phyloP scores from a whole-genome alignment of 2,797 vertebrate species.

The Xiphorhynchus erythropygius region DNA sequence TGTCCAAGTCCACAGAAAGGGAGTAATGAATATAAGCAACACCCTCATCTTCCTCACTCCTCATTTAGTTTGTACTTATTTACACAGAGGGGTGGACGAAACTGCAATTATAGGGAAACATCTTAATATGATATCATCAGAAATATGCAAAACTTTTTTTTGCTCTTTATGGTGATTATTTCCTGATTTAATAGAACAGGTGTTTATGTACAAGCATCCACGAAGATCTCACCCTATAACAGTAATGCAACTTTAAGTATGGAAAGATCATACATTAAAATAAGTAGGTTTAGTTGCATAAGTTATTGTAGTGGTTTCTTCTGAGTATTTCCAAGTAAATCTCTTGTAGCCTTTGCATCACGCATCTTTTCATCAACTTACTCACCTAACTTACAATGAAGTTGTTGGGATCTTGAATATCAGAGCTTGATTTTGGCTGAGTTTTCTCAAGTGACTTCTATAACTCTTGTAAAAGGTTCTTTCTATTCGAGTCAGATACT shows the following conservation, averaged over 20 bases:
- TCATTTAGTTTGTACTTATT: not conserved
- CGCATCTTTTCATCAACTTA: not conserved
- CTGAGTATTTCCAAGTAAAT: not conserved
- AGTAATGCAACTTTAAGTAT: not conserved
- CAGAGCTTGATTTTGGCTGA: too few species aligned
- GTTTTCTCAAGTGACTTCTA: not conserved
- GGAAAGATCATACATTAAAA: not conserved
- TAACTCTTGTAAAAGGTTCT: not conserved
- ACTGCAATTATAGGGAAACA: not conserved
- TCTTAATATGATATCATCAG: not conserved
- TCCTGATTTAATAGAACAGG: not conserved
- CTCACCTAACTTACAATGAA: not conserved
- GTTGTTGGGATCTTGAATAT: not conserved
- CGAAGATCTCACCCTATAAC: not conserved
- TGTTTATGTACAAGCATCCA: not conserved
- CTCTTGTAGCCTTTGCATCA: not conserved
- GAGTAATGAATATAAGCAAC: not conserved
- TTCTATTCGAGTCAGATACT: not conserved
- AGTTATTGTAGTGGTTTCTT: not conserved
- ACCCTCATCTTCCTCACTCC: not conserved
- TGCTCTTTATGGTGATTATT: not conserved
- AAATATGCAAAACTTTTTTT: not conserved
- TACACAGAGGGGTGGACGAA: not conserved
- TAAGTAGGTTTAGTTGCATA: not conserved
- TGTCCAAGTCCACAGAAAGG: not conserved